Conservation (phyloP, 2,113 vertebrate species). For the Morone saxatilis region DNA sequence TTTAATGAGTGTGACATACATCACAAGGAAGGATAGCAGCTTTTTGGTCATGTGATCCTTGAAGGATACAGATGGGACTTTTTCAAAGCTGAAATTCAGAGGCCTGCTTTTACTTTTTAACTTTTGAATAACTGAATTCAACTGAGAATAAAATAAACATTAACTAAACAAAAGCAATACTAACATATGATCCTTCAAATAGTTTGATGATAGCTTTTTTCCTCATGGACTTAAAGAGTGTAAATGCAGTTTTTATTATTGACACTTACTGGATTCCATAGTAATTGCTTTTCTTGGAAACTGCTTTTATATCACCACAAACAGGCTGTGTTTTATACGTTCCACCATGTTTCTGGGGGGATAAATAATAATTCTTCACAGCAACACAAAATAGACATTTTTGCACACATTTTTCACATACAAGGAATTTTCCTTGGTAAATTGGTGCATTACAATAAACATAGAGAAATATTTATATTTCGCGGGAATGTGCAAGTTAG, state of each 20-base stretch:
- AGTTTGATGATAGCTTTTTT: not conserved
- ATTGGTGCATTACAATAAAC: no score
- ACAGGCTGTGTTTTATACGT: no score
- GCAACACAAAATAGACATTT: not conserved
- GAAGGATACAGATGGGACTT: not conserved
- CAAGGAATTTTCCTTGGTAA: no score
- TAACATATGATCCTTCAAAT: not conserved
- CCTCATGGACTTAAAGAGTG: not conserved
- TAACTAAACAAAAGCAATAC: not conserved
- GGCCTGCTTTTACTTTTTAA: not conserved
- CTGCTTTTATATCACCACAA: no score
- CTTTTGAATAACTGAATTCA: not conserved
- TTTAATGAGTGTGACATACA: constrained; percentile 1
- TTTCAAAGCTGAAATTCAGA: not conserved
- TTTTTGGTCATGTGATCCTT: not conserved
- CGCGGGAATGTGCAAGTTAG: no score
- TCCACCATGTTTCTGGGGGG: no score
- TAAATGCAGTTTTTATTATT: not conserved
- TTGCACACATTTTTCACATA: no score
- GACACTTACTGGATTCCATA: no score
- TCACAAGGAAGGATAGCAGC: not conserved
- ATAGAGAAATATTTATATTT: no score
- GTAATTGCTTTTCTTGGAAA: no score
- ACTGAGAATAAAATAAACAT: not conserved
- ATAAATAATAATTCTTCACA: no score